Conservation (phyloP, 2,888 invertebrate species). For the Geotrupes spiniger region DNA sequence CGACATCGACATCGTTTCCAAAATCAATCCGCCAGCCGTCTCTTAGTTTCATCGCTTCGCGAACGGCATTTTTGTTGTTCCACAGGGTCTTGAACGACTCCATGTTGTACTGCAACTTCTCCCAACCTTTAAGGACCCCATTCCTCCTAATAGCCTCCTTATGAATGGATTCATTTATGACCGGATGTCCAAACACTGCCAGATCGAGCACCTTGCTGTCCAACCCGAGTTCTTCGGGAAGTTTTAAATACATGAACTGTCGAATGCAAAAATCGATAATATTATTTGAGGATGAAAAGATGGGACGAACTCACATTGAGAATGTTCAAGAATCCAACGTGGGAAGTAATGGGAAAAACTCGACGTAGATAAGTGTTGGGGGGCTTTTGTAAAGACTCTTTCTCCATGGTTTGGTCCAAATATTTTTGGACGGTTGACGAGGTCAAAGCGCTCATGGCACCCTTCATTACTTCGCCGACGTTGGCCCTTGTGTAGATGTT, state of each 20-base stretch:
- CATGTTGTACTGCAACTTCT: conserved; percentile 11
- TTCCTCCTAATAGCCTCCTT: conserved; percentile 52
- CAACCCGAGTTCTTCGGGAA: conserved; percentile 50
- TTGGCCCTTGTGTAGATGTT: conserved; percentile 70
- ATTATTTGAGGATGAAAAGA: no score
- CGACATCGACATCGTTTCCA: conserved; percentile 33
- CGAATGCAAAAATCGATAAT: no score
- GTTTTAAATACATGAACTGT: conserved; percentile 15
- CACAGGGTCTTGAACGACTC: conserved; percentile 39
- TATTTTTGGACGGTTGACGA: conserved; percentile 11
- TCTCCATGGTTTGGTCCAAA: neutral
- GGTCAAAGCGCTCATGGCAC: conserved; percentile 50
- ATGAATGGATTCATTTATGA: conserved; percentile 56
- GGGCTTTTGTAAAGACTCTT: neutral
- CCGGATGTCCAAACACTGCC: conserved; percentile 61
- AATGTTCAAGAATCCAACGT: conserved; percentile 14
- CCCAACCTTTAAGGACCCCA: conserved; percentile 36
- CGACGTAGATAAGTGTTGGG: conserved; percentile 7
- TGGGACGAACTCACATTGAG: conserved; percentile 17
- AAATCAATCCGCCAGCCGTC: conserved; percentile 44
- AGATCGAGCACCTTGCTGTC: conserved; percentile 57
- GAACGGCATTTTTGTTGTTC: conserved; percentile 40
- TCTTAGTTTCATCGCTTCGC: conserved; percentile 41
- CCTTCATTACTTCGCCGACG: conserved; percentile 68
- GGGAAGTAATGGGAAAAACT: conserved; percentile 3